These are phyloP conservation scores for Herminia tarsipennalis DNA, from an alignment of 2,888 invertebrate genomes.

Conservation along the genomic window DNA sequence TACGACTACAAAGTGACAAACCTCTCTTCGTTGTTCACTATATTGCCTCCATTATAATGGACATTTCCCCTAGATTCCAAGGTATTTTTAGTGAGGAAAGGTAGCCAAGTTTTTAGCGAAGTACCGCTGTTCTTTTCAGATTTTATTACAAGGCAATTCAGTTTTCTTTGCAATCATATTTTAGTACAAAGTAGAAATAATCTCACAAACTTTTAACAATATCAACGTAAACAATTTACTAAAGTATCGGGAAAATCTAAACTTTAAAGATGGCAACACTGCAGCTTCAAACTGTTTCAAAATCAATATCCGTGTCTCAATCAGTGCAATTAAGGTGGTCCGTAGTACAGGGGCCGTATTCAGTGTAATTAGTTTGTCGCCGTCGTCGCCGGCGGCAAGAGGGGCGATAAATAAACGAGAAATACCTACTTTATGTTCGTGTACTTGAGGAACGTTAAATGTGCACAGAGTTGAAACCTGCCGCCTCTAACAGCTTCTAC, in stretches of 20 bases:
- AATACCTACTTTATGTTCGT: no score
- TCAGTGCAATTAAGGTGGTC: conserved; percentile 81
- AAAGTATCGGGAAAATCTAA: conserved; percentile 1
- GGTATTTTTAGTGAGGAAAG: not conserved
- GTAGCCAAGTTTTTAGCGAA: no score
- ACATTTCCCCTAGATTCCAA: not conserved
- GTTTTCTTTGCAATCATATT: no score
- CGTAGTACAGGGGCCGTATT: conserved; percentile 65
- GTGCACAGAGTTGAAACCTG: conserved; percentile 24
- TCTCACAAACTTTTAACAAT: no score
- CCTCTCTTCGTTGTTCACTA: conserved; percentile 10
- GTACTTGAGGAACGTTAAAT: conserved; percentile 58
- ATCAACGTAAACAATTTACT: not conserved
- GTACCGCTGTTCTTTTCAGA: no score
- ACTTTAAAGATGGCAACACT: conserved; percentile 10
- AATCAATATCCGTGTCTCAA: conserved; percentile 85
- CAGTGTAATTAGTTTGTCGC: conserved; percentile 79
- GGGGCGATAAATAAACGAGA: conserved; percentile 66
- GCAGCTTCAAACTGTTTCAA: conserved; percentile 66
- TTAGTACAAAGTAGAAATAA: no score
- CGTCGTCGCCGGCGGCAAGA: conserved; percentile 53
- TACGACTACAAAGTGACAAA: conserved; percentile 9
- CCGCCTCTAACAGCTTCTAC: conserved; percentile 1
- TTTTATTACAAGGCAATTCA: no score
- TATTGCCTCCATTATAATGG: not conserved